Percentiles rank a stretch among this genome's conserved stretches.
These are phyloP conservation scores for Dryobotodes eremita DNA, from an alignment of 2,888 invertebrate species.

Conservation along the genomic window DNA sequence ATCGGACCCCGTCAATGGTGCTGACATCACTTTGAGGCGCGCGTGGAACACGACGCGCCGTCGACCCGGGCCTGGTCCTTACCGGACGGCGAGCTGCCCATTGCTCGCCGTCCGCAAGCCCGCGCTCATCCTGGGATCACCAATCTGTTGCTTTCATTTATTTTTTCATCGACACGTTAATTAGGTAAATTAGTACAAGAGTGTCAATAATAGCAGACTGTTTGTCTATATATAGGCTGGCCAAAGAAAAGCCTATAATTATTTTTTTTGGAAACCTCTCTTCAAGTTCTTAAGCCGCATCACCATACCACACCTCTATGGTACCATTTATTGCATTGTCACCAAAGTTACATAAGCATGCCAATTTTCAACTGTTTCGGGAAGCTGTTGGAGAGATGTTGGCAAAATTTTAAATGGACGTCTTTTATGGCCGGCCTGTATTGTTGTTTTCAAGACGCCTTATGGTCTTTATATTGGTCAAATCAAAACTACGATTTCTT, in stretches of 20 bases:
- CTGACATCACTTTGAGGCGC: too few species aligned
- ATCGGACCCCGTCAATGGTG: too few species aligned
- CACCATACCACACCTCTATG: neutral
- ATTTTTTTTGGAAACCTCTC: too few species aligned
- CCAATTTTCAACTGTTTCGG: neutral
- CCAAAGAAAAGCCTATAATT: neutral
- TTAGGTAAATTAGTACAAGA: neutral
- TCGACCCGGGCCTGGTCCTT: too few species aligned
- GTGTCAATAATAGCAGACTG: constrained; percentile 1
- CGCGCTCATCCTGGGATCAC: neutral
- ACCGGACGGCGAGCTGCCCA: too few species aligned
- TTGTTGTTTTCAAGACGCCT: neutral
- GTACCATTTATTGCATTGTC: neutral
- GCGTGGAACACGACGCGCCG: too few species aligned
- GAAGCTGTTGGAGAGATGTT: neutral
- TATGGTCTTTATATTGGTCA: neutral
- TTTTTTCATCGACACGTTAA: neutral
- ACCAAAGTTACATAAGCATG: neutral
- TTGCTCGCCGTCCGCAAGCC: too few species aligned
- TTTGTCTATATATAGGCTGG: neutral
- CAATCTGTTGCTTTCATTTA: too few species aligned
- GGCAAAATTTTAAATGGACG: neutral
- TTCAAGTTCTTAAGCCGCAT: too few species aligned
- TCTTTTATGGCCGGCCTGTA: neutral
- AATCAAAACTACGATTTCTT: neutral